These are phyloP conservation scores for Hypomesus transpacificus DNA, from an alignment of 2,113 vertebrate genomes.

Conservation along the genomic window DNA sequence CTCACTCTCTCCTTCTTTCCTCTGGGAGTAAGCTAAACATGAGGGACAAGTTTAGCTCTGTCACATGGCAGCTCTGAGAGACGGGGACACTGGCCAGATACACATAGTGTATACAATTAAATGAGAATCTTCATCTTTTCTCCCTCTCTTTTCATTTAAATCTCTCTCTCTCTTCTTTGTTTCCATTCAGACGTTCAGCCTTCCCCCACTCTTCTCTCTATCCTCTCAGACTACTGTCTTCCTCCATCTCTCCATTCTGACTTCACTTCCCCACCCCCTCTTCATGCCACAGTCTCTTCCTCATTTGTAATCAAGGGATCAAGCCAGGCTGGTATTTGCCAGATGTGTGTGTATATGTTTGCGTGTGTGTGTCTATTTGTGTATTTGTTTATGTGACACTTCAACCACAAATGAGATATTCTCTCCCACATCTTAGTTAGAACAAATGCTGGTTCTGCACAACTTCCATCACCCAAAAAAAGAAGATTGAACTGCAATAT, in stretches of 20 bases:
- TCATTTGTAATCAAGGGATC: neutral
- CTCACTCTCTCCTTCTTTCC: constrained; percentile 17
- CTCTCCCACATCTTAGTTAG: neutral
- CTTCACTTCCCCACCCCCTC: neutral
- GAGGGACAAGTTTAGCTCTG: constrained; percentile 11
- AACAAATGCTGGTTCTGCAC: no score
- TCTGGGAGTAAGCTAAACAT: neutral
- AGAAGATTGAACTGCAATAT: no score
- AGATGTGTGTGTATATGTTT: neutral
- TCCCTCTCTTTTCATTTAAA: constrained; percentile 6
- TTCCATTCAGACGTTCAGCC: neutral
- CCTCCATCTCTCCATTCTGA: neutral
- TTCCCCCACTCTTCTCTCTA: neutral
- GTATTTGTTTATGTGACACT: neutral
- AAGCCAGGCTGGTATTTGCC: no score
- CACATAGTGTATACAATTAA: neutral
- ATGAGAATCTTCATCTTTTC: neutral
- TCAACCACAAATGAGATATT: neutral
- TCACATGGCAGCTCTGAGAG: constrained; percentile 12
- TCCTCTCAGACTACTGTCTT: neutral
- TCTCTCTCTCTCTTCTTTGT: neutral
- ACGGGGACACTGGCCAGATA: constrained; percentile 4
- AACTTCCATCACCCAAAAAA: no score
- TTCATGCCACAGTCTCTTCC: neutral
- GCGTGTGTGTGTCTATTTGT: neutral